Base-by-base conservation (phyloP, 2,797 vertebrate species). In the Sebastes dallii region DNA sequence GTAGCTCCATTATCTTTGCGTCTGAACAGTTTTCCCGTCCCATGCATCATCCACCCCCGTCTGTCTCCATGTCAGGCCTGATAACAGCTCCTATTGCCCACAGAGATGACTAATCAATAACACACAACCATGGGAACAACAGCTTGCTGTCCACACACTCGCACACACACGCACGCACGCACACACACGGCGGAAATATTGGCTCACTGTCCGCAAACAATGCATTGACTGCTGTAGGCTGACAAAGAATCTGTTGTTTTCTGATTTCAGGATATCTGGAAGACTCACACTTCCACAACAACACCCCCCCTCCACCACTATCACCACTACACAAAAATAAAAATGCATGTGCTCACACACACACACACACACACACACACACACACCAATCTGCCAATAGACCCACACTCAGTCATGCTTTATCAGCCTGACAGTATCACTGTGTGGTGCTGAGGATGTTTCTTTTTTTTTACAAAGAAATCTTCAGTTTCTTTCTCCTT, bases 81-180 rank as follows among this genome's bases (percentile, higher is more conserved):
- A 95, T 96, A 95, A 95, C 93, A 89, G 93, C 91, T 92, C 88
- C 93, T 93, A 93, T 95, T 92, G 92, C 94, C 92, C 89, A 94
- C 94, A 94, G 94, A 96, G 94, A 96, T 95, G 94, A 95, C 94
- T 94, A 95, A 96, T 96, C 95, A 92, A 96, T 96, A 96, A 93
- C 91, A 89, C 88, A 89, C 89, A 91, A 92, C 89, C 93, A 91
- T 91, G 88, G 89, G 90, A 94, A 94, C 92, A 93, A 85, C 88
- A 90, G 90, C 77, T 86, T 77, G 77, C 78, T 78, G 75, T 89
- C 79, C 75, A 36, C 72, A 22, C 69, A 70, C 66, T 61, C 80
- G 52, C 61, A 64, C 59, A 72, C 68, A 54, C 64, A 74, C 74
- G 73, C 82, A 71, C 66, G 58, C 69, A 79, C 27, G 20, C 22